These are phyloP conservation scores for Lineus longissimus DNA, from an alignment of 1,140 invertebrate species.

Conservation along the genomic window DNA sequence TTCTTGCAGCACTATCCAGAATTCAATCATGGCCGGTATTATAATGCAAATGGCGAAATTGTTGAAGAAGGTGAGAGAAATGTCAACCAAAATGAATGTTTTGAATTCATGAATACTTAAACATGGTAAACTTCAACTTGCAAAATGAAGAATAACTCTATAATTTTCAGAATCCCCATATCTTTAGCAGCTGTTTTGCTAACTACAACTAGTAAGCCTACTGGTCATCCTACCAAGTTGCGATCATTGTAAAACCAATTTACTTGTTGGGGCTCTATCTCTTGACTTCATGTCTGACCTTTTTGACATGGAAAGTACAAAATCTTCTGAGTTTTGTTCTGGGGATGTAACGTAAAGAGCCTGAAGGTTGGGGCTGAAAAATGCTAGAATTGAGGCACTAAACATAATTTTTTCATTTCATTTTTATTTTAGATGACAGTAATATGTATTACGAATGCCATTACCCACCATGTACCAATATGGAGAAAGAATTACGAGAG, in stretches of 20 bases:
- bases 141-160: too few relatives aligned
- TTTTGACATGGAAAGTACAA: too few relatives aligned
- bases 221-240: too few relatives aligned
- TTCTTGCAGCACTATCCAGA: conserved; percentile 48
- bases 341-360: background rate
- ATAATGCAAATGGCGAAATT: conserved; percentile 55
- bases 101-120: background rate
- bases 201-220: too few relatives aligned
- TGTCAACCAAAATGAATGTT: background rate
- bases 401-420: background rate
- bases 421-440: conserved; percentile 43
- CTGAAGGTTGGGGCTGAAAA: background rate
- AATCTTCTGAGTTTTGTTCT: too few relatives aligned
- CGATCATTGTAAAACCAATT: too few relatives aligned
- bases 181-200: too few relatives aligned
- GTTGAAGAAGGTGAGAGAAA: conserved; percentile 48
- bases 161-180: too few relatives aligned
- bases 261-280: too few relatives aligned
- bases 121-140: too few relatives aligned
- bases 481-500: conserved; percentile 58
- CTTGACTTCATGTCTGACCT: too few relatives aligned
- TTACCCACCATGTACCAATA: conserved; percentile 59
- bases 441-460: conserved; percentile 60
- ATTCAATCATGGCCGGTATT: conserved; percentile 46
- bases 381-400: background rate